phyloP scores from a whole-genome alignment of 2,797 vertebrate species.

The Alectoris magna region DNA sequence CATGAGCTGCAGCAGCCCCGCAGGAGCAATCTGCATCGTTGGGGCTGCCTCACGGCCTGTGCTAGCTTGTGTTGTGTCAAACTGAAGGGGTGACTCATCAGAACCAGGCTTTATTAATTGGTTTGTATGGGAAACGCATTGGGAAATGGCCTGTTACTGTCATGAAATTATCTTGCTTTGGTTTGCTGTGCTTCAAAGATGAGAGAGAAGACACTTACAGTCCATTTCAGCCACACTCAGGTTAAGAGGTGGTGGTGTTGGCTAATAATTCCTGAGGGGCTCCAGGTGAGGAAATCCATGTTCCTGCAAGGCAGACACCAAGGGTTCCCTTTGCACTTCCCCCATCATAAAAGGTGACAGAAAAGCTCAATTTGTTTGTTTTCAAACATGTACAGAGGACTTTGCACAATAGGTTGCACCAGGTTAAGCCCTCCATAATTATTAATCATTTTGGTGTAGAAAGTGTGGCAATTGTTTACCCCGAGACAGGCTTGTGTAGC shows the following conservation, averaged over 20 bases:
- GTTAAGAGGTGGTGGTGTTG: neutral
- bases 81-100: constrained; percentile 16
- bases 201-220: accelerated
- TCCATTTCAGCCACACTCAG: neutral
- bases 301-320: neutral
- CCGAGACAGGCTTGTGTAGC: neutral
- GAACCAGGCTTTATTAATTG: neutral
- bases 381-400: neutral
- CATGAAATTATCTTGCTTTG: neutral
- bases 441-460: neutral
- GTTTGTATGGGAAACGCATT: neutral
- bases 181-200: neutral
- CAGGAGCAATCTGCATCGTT: neutral
- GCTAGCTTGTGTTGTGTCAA: constrained; percentile 31
- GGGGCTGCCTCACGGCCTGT: constrained; percentile 21
- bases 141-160: neutral
- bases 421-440: neutral
- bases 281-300: neutral
- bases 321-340: neutral
- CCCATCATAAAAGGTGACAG: neutral
- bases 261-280: neutral
- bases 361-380: neutral
- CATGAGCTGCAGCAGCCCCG: neutral
- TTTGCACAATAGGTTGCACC: neutral
- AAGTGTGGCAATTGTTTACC: neutral